Evolutionary conservation across 2,797 vertebrate genomes (phyloP).

Genomic region (Pteronotus mesoamericanus): DNA sequence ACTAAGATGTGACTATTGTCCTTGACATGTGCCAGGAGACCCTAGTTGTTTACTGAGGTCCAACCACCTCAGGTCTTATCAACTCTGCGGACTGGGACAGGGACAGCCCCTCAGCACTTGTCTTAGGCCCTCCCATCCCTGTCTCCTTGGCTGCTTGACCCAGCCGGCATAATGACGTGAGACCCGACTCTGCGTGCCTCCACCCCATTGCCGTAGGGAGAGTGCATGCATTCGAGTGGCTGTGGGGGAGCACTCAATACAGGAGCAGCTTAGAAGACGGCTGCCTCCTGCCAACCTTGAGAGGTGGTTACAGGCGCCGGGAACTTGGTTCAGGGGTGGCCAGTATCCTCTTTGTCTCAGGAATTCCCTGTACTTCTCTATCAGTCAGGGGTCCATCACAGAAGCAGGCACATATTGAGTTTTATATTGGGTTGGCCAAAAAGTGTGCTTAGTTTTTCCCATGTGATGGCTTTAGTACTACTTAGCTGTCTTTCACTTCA

Average conservation of each 20-base stretch:
- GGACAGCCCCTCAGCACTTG: not conserved
- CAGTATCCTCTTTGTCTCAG: not conserved
- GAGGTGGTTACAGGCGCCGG: not conserved
- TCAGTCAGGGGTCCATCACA: not conserved
- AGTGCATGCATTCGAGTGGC: too few relatives aligned
- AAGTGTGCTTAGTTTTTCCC: too few relatives aligned
- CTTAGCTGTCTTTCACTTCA: too few relatives aligned
- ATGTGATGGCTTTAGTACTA: too few relatives aligned
- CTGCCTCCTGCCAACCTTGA: not conserved
- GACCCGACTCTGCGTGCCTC: not conserved
- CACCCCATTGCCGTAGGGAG: not conserved
- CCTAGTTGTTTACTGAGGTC: not conserved
- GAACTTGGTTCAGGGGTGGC: not conserved
- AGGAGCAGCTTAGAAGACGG: not conserved
- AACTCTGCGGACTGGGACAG: not conserved
- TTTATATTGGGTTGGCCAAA: not conserved
- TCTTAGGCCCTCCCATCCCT: too few relatives aligned
- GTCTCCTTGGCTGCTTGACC: not conserved
- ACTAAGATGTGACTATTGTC: not conserved
- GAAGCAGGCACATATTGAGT: not conserved
- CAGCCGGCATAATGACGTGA: not conserved
- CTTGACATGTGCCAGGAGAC: not conserved
- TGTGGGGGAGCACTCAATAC: not conserved
- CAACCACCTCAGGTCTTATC: not conserved
- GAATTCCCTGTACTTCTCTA: not conserved